A percentile compares a stretch with the other conserved stretches of the same genome.
Evolutionary conservation across 53 echinoderm and acorn worm species (phyloP).

Genomic region (Holothuria scabra): DNA sequence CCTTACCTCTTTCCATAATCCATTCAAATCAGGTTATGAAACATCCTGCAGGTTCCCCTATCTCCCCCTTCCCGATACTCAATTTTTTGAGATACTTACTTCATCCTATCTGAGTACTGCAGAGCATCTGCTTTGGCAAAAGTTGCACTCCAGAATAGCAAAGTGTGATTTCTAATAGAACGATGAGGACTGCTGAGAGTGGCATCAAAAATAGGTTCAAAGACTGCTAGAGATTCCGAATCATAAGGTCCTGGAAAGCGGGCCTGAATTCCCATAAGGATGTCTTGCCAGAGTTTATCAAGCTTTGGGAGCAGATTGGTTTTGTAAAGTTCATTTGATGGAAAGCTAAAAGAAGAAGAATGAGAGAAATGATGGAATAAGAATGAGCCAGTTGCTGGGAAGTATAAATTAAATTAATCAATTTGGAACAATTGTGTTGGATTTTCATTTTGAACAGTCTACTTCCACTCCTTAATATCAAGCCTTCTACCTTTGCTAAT

Average conservation of each 20-base stretch:
- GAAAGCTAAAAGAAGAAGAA: slow-evolving; percentile 50
- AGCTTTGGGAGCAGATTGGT: slow-evolving; percentile 69
- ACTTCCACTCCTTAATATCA: no score
- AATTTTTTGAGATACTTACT: slow-evolving; percentile 58
- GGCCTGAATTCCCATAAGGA: slow-evolving; percentile 77
- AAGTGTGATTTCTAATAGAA: slow-evolving; percentile 69
- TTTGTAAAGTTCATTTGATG: slow-evolving; percentile 48
- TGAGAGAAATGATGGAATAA: not conserved
- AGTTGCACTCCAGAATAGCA: slow-evolving; percentile 91
- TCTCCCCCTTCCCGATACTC: no score
- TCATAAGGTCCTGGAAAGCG: slow-evolving; percentile 78
- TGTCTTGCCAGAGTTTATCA: slow-evolving; percentile 87
- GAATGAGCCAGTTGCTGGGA: not conserved
- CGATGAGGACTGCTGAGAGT: slow-evolving; percentile 72
- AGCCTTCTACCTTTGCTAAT: no score
- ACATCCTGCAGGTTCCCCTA: no score
- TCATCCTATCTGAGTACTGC: slow-evolving; percentile 76
- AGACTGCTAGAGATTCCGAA: slow-evolving; percentile 56
- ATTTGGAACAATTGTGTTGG: not conserved
- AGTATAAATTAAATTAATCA: not conserved
- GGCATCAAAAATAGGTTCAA: slow-evolving; percentile 77
- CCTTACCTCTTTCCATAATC: no score
- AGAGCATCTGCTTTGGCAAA: slow-evolving; percentile 72
- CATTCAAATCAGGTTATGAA: no score
- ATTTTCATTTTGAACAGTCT: no score